Conservation (phyloP, 2,888 invertebrate genomes). For the Chrysolina oricalcia region DNA sequence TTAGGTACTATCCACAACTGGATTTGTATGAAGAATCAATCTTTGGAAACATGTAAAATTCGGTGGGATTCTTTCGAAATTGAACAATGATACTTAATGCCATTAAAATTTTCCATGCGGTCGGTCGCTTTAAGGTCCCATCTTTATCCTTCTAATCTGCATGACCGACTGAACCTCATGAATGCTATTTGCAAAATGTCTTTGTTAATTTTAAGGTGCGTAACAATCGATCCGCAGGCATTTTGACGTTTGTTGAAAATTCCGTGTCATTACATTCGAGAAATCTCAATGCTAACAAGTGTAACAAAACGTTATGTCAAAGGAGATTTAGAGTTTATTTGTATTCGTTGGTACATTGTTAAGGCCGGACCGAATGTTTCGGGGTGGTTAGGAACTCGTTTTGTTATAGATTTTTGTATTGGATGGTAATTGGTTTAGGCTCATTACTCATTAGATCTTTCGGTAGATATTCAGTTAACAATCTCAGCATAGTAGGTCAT, state of each 20-base stretch:
- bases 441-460: background rate
- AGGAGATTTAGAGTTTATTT: constrained; percentile 29
- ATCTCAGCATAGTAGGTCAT: background rate
- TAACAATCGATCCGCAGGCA: constrained; percentile 52
- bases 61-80: constrained; percentile 4
- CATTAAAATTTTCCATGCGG: constrained; percentile 68
- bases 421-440: background rate
- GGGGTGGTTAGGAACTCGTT: constrained; percentile 46
- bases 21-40: constrained; percentile 21
- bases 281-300: constrained; percentile 49
- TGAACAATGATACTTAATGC: constrained; percentile 62
- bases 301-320: constrained; percentile 47
- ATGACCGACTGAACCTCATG: constrained; percentile 53
- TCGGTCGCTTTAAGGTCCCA: constrained; percentile 54
- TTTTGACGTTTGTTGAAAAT: constrained; percentile 60
- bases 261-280: constrained; percentile 60
- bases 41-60: constrained; percentile 17
- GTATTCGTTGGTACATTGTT: constrained; percentile 20
- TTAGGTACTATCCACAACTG: background rate
- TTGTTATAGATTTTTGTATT: constrained; percentile 43
- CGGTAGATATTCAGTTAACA: background rate
- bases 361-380: constrained; percentile 29
- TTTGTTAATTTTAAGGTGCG: constrained; percentile 58
- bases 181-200: constrained; percentile 50
- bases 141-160: constrained; percentile 58